Conservation (phyloP, 1,140 invertebrate genomes). For the Drosophila pallidifrons region DNA sequence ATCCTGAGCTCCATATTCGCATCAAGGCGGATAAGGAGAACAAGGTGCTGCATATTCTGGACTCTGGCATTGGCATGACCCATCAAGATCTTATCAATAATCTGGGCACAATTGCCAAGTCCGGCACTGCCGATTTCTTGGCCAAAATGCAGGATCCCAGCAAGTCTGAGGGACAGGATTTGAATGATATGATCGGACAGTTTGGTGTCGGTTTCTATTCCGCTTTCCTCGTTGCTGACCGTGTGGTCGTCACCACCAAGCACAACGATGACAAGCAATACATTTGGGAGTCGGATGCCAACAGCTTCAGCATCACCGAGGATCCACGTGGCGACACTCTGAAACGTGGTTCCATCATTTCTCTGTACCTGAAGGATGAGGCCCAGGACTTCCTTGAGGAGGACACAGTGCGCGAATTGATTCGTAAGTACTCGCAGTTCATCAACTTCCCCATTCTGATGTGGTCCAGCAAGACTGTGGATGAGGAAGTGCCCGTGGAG, state of each 20-base stretch:
- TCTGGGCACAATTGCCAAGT: conserved; percentile 99
- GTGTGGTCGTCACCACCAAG: conserved; percentile 97
- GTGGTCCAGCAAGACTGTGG: conserved; percentile 97
- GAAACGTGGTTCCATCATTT: conserved; percentile 93
- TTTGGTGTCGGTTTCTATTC: conserved; percentile 99
- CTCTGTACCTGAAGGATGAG: conserved; percentile 97
- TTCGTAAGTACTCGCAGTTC: conserved; percentile 99
- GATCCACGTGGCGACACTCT: conserved; percentile 98
- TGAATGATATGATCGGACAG: conserved; percentile 96
- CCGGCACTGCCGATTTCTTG: conserved; percentile 99
- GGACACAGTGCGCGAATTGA: conserved; percentile 94
- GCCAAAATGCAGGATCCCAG: conserved; percentile 94
- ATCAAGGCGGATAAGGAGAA: conserved; percentile 99
- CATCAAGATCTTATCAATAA: conserved; percentile 97
- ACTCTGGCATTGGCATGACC: conserved; percentile 99
- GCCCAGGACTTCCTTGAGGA: conserved; percentile 97
- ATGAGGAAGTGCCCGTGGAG: conserved; percentile 92
- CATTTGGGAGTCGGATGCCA: conserved; percentile 99
- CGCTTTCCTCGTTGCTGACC: conserved; percentile 96
- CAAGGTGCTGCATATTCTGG: conserved; percentile 96
- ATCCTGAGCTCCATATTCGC: conserved; percentile 94
- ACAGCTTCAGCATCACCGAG: conserved; percentile 94
- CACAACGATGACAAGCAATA: conserved; percentile 98
- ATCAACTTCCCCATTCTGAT: conserved; percentile 99
- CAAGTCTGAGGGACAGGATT: conserved; percentile 86